These are phyloP conservation scores for Invenusta paracnida DNA, from an alignment of 2,888 invertebrate genomes.

Conservation along the genomic window DNA sequence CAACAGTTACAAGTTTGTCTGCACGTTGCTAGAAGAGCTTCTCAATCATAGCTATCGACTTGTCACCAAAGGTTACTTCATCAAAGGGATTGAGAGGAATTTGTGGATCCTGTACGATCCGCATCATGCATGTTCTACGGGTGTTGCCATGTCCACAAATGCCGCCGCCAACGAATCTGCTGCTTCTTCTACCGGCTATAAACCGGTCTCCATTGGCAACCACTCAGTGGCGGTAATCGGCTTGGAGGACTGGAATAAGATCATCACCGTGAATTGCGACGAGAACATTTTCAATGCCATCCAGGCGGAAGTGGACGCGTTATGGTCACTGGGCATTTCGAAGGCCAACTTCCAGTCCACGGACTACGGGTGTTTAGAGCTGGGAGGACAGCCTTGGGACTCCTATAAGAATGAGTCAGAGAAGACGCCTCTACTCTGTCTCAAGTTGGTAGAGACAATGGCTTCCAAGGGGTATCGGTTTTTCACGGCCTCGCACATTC, in stretches of 20 bases:
- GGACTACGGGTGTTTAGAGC: constrained; percentile 28
- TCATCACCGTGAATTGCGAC: constrained; percentile 8
- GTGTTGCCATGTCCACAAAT: background rate
- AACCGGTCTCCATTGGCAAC: background rate
- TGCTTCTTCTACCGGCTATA: background rate
- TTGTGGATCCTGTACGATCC: constrained; percentile 36
- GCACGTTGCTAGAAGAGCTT: constrained; percentile 32
- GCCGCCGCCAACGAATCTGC: background rate
- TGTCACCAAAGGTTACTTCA: constrained; percentile 34
- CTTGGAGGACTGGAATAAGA: constrained; percentile 39
- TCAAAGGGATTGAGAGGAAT: constrained; percentile 39
- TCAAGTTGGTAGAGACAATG: constrained; percentile 34
- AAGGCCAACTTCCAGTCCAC: background rate
- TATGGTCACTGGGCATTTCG: constrained; percentile 2
- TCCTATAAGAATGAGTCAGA: constrained; percentile 39
- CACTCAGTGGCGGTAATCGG: background rate
- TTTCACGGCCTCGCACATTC: constrained; percentile 34
- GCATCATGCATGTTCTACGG: background rate
- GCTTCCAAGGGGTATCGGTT: constrained; percentile 35
- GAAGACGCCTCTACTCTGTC: constrained; percentile 39
- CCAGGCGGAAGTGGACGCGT: background rate
- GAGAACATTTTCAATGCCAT: background rate
- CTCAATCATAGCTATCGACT: constrained; percentile 32
- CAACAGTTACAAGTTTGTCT: constrained; percentile 30
- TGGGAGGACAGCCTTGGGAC: constrained; percentile 43